These are phyloP conservation scores for Cynopterus sphinx DNA, from an alignment of 2,797 vertebrate species.

Conservation along the genomic window DNA sequence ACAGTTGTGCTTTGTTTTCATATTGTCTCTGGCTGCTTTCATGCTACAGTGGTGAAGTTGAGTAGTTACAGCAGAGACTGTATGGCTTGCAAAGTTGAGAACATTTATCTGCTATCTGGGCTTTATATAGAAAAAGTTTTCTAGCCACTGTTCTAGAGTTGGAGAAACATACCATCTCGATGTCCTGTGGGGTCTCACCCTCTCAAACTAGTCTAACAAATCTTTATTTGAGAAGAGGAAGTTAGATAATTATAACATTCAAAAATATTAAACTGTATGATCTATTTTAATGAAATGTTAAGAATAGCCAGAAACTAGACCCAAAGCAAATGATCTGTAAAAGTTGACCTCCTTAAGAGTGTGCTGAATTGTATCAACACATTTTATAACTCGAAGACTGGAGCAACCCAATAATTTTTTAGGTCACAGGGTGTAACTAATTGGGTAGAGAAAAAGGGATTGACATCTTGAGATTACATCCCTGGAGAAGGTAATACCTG, in stretches of 20 bases:
- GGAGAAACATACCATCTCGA: neutral
- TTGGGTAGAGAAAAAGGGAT: slow-evolving; percentile 66
- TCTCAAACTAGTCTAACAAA: neutral
- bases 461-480: slow-evolving; percentile 47
- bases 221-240: slow-evolving; percentile 52
- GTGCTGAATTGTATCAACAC: slow-evolving; percentile 52
- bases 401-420: slow-evolving; percentile 63
- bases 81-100: neutral
- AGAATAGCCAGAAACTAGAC: slow-evolving; percentile 56
- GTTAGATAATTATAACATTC: slow-evolving; percentile 58
- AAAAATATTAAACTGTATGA: slow-evolving; percentile 56
- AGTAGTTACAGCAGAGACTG: neutral
- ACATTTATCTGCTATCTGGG: neutral
- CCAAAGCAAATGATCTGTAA: slow-evolving; percentile 62
- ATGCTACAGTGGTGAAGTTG: neutral
- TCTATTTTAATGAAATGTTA: slow-evolving; percentile 66
- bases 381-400: slow-evolving; percentile 55
- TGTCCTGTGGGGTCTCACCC: neutral
- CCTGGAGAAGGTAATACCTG: slow-evolving; percentile 50
- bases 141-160: neutral
- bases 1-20: neutral
- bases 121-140: neutral
- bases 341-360: slow-evolving; percentile 68
- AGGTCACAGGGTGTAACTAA: slow-evolving; percentile 62
- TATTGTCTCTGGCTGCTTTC: neutral